Conservation (phyloP, 2,797 vertebrate genomes). For the Taeniopygia guttata region DNA sequence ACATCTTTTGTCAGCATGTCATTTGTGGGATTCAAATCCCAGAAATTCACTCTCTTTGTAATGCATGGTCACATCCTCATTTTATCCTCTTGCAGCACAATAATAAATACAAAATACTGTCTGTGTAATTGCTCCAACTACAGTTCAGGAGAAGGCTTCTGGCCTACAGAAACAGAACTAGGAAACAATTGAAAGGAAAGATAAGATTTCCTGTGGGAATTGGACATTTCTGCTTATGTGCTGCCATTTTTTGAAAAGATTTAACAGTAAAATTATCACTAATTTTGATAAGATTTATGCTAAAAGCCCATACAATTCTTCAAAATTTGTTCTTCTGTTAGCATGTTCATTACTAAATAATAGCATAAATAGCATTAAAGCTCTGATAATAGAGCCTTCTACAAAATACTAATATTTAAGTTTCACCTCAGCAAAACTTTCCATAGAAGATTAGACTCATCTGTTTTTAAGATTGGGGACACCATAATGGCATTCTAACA, state of each 20-base stretch:
- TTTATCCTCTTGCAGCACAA: background rate
- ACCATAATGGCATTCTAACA: background rate
- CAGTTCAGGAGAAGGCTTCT: background rate
- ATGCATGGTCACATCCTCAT: background rate
- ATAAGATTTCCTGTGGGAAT: background rate
- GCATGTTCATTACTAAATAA: background rate
- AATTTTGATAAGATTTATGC: background rate
- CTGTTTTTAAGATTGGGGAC: background rate
- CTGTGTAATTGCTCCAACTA: background rate
- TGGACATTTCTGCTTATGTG: background rate
- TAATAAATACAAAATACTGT: background rate
- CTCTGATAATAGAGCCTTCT: background rate
- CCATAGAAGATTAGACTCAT: background rate
- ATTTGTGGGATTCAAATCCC: too few relatives aligned
- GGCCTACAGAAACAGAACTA: background rate
- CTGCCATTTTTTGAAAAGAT: background rate
- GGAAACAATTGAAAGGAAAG: background rate
- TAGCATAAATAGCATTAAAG: background rate
- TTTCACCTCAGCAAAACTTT: background rate
- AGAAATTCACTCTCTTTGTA: background rate
- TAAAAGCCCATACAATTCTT: background rate
- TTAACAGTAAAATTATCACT: background rate
- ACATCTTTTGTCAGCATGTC: background rate
- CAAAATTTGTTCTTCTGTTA: background rate
- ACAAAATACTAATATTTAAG: background rate